Base-by-base conservation (phyloP, 2,888 invertebrate genomes). In the Muscina levida region DNA sequence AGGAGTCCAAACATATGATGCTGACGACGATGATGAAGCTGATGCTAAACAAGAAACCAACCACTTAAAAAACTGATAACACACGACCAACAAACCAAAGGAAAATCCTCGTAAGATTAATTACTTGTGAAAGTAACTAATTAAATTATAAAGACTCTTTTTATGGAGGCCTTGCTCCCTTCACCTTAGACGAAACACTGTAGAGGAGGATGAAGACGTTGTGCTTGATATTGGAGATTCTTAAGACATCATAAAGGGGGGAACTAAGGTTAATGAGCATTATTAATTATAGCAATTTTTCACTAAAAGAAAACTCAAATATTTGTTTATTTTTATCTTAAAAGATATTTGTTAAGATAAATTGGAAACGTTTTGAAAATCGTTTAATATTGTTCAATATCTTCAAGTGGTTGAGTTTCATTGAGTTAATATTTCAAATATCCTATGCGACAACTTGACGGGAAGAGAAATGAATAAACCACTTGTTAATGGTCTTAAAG, bases 241-340 rank as follows among this genome's bases (percentile, higher is more conserved):
- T 22, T 2, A 17, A 62, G 31, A 48, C 48, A 68, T 65, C 65
- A 73, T 66, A 6, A 22, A 11, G 56, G 42, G 68, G 77, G 77
- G 77, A 77, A 74, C 51, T 74, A 67, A 39, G 74, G 67, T 62
- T 81, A 77, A 81, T 72, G 42, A 77, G 72, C 74, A 51, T 77
- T 77, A 81, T 81, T 72, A 81, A 81, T 81, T 67, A 68, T 67
- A 53, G 46, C 67, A 59, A 81, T 77, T 77, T 81, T 67, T 81
- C 67, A 77, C n/a, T n/a, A 74, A 71, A 65, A 3, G 31, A 31
- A 31, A 8, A 31, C 31, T 31, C 31, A 31, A 31, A 31, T 57
- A 57, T 57, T 46, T 11, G 46, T 62, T 59, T 44, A 31, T 46
- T 46, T 46, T 22, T 39, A 19, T 15, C 19, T 59, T 15, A 37